phyloP scores from a whole-genome alignment of 2,888 invertebrate species.

The Meta bourneti region DNA sequence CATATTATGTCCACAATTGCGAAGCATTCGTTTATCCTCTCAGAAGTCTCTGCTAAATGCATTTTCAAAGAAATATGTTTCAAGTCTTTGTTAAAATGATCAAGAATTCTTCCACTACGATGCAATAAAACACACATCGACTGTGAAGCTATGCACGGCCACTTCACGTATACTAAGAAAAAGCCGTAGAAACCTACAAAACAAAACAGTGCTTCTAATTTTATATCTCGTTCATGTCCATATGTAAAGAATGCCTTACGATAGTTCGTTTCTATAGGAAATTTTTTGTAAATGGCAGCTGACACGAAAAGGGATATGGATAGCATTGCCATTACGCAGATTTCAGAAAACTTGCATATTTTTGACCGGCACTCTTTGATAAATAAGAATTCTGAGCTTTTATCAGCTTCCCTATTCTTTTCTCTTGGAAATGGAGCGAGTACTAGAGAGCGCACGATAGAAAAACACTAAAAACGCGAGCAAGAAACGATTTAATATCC shows the following conservation, averaged over 20 bases:
- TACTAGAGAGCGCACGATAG: neutral
- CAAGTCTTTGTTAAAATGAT: neutral
- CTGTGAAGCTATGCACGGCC: neutral
- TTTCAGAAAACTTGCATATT: neutral
- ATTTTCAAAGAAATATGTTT: neutral
- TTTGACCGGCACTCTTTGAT: neutral
- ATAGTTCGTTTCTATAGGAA: neutral
- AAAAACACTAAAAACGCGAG: neutral
- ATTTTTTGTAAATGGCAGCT: neutral
- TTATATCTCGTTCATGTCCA: neutral
- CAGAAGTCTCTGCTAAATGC: neutral
- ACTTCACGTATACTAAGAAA: neutral
- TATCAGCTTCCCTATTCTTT: neutral
- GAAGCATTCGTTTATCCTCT: neutral
- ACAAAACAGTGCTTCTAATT: neutral
- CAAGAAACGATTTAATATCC: neutral
- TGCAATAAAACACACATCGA: neutral
- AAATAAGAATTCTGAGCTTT: neutral
- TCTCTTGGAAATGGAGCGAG: neutral
- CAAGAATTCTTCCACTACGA: neutral
- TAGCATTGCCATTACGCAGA: neutral
- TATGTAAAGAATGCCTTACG: neutral
- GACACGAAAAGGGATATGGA: neutral
- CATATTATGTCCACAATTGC: neutral
- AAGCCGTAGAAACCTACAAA: neutral